These are phyloP conservation scores for Drosophila meridiana DNA, from an alignment of 2,888 invertebrate species.

Conservation along the genomic window DNA sequence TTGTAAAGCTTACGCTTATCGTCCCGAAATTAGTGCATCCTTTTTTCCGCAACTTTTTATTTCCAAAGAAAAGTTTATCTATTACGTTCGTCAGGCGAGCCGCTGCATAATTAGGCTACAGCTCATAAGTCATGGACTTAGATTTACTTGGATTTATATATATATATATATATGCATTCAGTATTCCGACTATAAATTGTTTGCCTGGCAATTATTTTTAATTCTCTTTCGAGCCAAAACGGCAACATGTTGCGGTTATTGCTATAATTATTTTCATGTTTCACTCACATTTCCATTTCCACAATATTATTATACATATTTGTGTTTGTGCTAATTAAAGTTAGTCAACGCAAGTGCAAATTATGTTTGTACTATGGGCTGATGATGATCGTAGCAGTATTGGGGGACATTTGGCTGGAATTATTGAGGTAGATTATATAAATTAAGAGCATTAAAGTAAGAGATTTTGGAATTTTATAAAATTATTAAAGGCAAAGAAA, in stretches of 20 bases:
- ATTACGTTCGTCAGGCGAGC: slow-evolving; percentile 21
- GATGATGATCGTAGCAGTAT: neutral
- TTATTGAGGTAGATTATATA: slow-evolving; percentile 2
- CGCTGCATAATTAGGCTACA: slow-evolving; percentile 44
- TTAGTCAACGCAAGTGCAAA: slow-evolving; percentile 40
- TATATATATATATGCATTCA: neutral
- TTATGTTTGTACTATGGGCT: slow-evolving; percentile 1
- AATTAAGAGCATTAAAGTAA: neutral
- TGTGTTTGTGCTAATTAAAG: slow-evolving; percentile 41
- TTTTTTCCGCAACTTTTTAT: slow-evolving; percentile 32
- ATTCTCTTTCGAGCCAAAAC: slow-evolving; percentile 41
- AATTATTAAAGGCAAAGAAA: too few relatives aligned
- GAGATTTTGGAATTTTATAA: neutral
- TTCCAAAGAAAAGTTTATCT: slow-evolving; percentile 46
- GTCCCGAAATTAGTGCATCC: too few relatives aligned
- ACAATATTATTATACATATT: slow-evolving; percentile 26
- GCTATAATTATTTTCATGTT: slow-evolving; percentile 39
- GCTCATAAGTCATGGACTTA: slow-evolving; percentile 30
- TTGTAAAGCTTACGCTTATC: too few relatives aligned
- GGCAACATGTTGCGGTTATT: slow-evolving; percentile 56
- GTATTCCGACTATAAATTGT: slow-evolving; percentile 40
- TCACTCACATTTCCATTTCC: slow-evolving; percentile 19
- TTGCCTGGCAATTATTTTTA: slow-evolving; percentile 52
- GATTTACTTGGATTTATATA: slow-evolving; percentile 3
- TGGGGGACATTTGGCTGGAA: slow-evolving; percentile 14